Base-by-base conservation (phyloP, 2,797 vertebrate genomes). In the Danio choprae region DNA sequence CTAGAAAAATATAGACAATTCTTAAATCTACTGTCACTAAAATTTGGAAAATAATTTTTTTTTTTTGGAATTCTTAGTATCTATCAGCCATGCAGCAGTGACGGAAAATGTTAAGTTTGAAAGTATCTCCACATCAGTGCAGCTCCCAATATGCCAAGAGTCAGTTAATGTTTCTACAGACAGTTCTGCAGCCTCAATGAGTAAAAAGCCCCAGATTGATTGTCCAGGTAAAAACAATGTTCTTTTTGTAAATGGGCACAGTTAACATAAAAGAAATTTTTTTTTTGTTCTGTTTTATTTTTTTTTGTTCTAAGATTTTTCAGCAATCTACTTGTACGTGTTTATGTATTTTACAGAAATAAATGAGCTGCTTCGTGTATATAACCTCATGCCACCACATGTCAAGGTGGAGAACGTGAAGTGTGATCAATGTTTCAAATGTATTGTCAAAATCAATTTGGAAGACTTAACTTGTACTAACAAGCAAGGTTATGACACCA, bases 331-430 rank as follows among this genome's bases (percentile, higher is more conserved):
- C 6, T 5, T 75, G 15, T 53, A 1, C 51, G 15, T 41, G 7
- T 68, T 69, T 58, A 9, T 20, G 7, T 80, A 36, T 86, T 74
- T 84, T 69, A 48, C 82, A 84, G 81, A 74, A 77, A 79, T 87
- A 51, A 4, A 68, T 9, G 53, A 7, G 1, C 71, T 86, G 12
- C 76, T 87, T 36, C 46, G 1, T 5, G 1, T 83, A 20, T 84
- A 9, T 69, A 18, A 83, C 67, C 86, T 87, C 16, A 77, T 69
- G 29, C 40, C 81, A 13, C 80, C 86, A 18, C 67, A 63, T 12
- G 76, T 84, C 63, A 81, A 43, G 1, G 4, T 56, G 10, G 41
- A 68, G 12, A 13, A 22, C 11, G 16, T 79, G 2, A 36, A n/a
- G 1, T 40, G 41, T 56, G 60, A 84, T 16, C 38, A 36, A 7